Percentiles rank a stretch among this genome's conserved stretches.
phyloP scores from a whole-genome alignment of 2,797 vertebrate genomes.

The Trachurus trachurus region DNA sequence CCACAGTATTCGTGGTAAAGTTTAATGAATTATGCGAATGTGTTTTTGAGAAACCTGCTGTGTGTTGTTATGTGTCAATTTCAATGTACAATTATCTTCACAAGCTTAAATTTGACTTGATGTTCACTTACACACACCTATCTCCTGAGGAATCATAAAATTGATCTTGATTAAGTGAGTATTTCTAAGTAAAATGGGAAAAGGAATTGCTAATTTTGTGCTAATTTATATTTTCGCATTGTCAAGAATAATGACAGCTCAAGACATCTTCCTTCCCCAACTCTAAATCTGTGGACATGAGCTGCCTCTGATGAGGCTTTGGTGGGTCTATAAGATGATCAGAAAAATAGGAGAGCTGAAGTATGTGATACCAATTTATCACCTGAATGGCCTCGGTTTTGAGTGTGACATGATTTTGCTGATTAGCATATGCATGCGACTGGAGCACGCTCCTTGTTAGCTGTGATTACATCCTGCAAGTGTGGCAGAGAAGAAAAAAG shows the following conservation, averaged over 20 bases:
- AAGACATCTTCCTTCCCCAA: not conserved
- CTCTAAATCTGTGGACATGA: conserved; percentile 21
- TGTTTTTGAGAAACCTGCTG: conserved; percentile 7
- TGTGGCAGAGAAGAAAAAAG: conserved; percentile 1
- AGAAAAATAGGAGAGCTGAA: conserved; percentile 29
- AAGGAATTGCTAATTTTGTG: not conserved
- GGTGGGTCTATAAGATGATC: conserved; percentile 26
- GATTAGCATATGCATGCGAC: conserved; percentile 58
- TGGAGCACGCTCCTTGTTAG: conserved; percentile 33
- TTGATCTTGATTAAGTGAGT: conserved; percentile 7
- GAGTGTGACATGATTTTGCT: conserved; percentile 37
- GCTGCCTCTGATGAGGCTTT: conserved; percentile 33
- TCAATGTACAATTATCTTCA: conserved; percentile 7
- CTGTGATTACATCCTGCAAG: conserved; percentile 50
- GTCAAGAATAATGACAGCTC: not conserved
- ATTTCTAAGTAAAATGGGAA: not conserved
- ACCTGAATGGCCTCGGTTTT: conserved; percentile 40
- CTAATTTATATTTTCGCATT: not conserved
- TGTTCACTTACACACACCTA: not conserved
- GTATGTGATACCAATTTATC: conserved; percentile 58
- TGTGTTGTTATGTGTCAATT: conserved; percentile 21
- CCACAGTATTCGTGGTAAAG: not conserved
- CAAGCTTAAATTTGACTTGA: conserved; percentile 7
- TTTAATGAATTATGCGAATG: conserved; percentile 47
- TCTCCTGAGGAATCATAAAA: not conserved